A percentile compares a stretch with the other conserved stretches of the same genome.
phyloP scores from a whole-genome alignment of 2,113 vertebrate species.

The Chamaetylas fuelleborni region DNA sequence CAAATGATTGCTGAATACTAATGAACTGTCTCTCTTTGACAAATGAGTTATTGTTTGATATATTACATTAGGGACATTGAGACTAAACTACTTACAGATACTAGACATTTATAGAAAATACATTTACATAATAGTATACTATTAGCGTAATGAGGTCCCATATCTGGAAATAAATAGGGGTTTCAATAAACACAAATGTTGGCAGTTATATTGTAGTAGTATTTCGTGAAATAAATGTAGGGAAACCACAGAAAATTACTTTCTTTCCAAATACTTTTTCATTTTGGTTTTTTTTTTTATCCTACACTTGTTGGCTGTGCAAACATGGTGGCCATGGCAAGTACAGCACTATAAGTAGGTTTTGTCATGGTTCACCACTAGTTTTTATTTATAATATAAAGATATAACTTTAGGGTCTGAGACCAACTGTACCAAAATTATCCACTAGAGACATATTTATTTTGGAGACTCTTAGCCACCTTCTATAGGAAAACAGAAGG shows the following conservation, averaged over 20 bases:
- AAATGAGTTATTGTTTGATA: slow-evolving; percentile 81
- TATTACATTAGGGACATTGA: slow-evolving; percentile 72
- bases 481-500: not conserved
- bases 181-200: slow-evolving; percentile 41
- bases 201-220: not conserved
- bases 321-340: not conserved
- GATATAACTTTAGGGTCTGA: not conserved
- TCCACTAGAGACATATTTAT: not conserved
- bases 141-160: slow-evolving; percentile 69
- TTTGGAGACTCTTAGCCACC: not conserved
- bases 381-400: not conserved
- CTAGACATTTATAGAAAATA: slow-evolving; percentile 71
- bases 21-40: slow-evolving; percentile 75
- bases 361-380: not conserved
- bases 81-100: slow-evolving; percentile 74
- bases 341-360: no score
- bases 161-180: slow-evolving; percentile 54
- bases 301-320: not conserved
- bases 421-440: not conserved
- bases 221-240: not conserved
- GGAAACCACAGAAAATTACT: slow-evolving; percentile 17
- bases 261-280: not conserved
- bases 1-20: slow-evolving; percentile 75
- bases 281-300: not conserved
- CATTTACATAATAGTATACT: slow-evolving; percentile 69